phyloP scores from a whole-genome alignment of 2,113 vertebrate genomes.

The Pogona vitticeps region DNA sequence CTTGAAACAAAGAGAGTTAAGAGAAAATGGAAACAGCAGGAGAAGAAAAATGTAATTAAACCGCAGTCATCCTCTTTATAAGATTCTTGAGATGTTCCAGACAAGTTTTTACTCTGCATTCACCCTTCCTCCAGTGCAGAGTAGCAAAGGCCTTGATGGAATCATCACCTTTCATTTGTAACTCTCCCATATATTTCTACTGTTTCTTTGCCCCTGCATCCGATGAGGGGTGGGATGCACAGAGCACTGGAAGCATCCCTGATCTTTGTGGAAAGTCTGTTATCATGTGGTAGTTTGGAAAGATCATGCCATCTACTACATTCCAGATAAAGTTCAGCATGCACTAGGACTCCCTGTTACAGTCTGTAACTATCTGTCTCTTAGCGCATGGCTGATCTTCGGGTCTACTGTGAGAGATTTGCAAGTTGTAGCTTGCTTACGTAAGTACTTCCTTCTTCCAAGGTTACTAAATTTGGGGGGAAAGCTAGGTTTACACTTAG shows the following conservation, averaged over 20 bases:
- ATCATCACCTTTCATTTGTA: background rate
- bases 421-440: background rate
- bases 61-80: background rate
- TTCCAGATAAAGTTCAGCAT: background rate
- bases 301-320: background rate
- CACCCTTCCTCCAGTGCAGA: background rate
- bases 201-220: background rate
- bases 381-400: background rate
- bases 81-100: background rate
- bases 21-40: background rate
- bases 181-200: background rate
- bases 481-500: background rate
- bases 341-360: slow-evolving; percentile 9
- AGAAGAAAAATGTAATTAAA: background rate
- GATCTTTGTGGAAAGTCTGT: background rate
- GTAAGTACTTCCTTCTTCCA: background rate
- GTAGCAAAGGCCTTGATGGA: background rate
- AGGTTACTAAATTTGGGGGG: slow-evolving; percentile 1
- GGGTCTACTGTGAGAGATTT: background rate
- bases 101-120: background rate
- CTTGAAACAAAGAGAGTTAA: background rate
- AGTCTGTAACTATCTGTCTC: slow-evolving; percentile 1
- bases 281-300: background rate
- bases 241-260: background rate
- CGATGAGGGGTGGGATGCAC: no score